Evolutionary conservation across 2,113 vertebrate genomes (phyloP), one percentile per base, ranked within the genome.

Genomic region (Hippocampus comes): DNA sequence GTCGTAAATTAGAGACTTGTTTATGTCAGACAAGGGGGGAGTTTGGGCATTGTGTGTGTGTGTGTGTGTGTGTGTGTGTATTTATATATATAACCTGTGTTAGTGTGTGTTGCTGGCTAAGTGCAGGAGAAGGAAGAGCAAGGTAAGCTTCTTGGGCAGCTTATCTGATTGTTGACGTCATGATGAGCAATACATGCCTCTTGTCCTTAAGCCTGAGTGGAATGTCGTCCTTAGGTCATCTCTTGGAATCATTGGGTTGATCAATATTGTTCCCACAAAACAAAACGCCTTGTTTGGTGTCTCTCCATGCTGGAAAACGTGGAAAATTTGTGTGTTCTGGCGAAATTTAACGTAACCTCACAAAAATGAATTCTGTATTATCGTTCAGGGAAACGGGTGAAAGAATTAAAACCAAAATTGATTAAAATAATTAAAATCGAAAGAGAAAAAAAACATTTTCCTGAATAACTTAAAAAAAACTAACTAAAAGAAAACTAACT

Each of bases 1-100:
- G 82, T 86, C 80, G 89, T 92, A 92, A 91, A 92, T 92, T 90
- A 88, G 81, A 76, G 83, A 85, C 83, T 87, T 92, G 87, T 92
- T 90, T 89, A 88, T 88, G 86, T 87, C 86, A 86, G 82, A 61
- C 51, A 64, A 77, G 79, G 81, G 76, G 75, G 78, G 74, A 63
- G 76, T 56, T 73, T 67, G 69, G 70, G 34, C 34, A 34, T 79
- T 68, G 72, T 76, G 83, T 49, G 6, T 27, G 23, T 43, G 42
- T 15, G 61, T 63, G 34, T 34, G 34, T 38, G 63, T 67, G 61
- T 86, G 79, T 81, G 81, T 83, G 87, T 82, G 84, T 23, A 21
- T n/a, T 21, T n/a, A 9, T n/a, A 7, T n/a, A 21, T 23, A 71
- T 76, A 38, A 38, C 34, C 34, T 38, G 34, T 38, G 34, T 38